These are phyloP conservation scores for Branchipolynoe longqiensis DNA, from an alignment of 2,888 invertebrate species.

Conservation along the genomic window DNA sequence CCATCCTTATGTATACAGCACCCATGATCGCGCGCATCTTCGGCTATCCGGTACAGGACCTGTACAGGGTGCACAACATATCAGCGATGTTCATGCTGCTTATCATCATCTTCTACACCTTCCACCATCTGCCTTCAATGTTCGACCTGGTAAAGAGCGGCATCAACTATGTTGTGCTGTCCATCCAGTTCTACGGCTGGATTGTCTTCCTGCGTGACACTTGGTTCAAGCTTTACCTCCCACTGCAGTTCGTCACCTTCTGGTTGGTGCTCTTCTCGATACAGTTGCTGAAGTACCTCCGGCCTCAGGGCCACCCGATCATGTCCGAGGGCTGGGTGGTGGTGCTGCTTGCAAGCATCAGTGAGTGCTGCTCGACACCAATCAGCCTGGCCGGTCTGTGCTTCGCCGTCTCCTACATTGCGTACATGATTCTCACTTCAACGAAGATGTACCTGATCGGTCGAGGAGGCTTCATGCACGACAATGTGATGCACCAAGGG, in stretches of 20 bases:
- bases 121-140: constrained; percentile 81
- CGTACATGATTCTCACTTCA: constrained; percentile 81
- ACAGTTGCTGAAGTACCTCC: constrained; percentile 80
- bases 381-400: constrained; percentile 83
- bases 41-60: constrained; percentile 80
- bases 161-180: constrained; percentile 38
- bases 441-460: constrained; percentile 82
- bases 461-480: constrained; percentile 76
- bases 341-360: constrained; percentile 80
- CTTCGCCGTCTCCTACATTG: constrained; percentile 83
- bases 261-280: constrained; percentile 83
- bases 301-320: constrained; percentile 73
- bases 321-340: constrained; percentile 81
- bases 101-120: constrained; percentile 80
- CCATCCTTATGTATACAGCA: constrained; percentile 82
- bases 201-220: constrained; percentile 79
- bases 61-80: constrained; percentile 82
- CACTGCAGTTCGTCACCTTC: constrained; percentile 83
- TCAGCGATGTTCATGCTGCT: constrained; percentile 81
- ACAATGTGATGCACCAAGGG: constrained; percentile 81
- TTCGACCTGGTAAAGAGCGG: constrained; percentile 69
- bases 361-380: constrained; percentile 83
- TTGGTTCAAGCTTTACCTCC: constrained; percentile 82
- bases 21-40: constrained; percentile 83
- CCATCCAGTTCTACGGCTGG: constrained; percentile 77